phyloP scores from a whole-genome alignment of 2,113 vertebrate species.

The Ariopsis seemanni region DNA sequence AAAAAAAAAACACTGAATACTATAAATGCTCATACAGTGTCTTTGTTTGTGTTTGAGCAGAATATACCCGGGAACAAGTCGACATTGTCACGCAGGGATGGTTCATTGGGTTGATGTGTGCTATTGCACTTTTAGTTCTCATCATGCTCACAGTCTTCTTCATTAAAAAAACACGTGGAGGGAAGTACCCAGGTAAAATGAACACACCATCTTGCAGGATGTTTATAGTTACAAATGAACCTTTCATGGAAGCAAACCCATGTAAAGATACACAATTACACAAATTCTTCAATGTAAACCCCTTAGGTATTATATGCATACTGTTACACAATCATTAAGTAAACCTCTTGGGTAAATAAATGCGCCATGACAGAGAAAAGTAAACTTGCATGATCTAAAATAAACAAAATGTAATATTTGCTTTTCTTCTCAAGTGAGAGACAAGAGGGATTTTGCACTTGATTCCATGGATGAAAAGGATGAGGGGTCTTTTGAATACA shows the following conservation, averaged over 20 bases:
- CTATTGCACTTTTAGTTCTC: constrained; percentile 92
- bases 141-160: constrained; percentile 95
- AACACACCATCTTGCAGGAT: background rate
- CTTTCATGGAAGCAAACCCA: background rate
- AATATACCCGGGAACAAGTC: constrained; percentile 86
- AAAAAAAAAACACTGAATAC: background rate
- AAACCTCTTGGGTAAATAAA: background rate
- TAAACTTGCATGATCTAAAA: background rate
- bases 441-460: constrained; percentile 88
- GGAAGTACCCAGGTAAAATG: constrained; percentile 89
- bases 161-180: constrained; percentile 94
- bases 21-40: background rate
- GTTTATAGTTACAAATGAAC: background rate
- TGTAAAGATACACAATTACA: background rate
- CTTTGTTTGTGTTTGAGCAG: constrained; percentile 59
- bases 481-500: constrained; percentile 93
- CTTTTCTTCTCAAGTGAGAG: constrained; percentile 78
- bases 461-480: constrained; percentile 88
- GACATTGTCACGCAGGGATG: constrained; percentile 96
- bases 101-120: constrained; percentile 99
- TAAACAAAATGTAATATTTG: background rate
- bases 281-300: background rate
- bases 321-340: background rate
- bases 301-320: background rate
- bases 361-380: background rate